phyloP scores from a whole-genome alignment of 2,797 vertebrate species.

The Mormyrus hasselquistii region DNA sequence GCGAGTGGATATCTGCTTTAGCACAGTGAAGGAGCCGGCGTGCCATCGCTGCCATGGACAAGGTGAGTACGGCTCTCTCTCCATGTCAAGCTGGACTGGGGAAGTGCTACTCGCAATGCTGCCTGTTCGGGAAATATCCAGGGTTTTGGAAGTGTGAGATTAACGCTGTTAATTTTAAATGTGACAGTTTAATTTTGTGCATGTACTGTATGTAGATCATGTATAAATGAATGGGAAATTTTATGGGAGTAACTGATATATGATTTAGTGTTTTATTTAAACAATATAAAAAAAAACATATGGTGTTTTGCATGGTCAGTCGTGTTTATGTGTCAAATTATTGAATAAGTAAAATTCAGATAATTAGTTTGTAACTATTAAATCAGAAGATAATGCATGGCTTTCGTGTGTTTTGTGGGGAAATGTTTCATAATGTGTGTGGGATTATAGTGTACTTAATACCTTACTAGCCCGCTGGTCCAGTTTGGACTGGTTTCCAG shows the following conservation, averaged over 20 bases:
- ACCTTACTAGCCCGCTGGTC: neutral
- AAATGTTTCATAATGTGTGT: neutral
- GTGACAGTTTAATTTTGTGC: neutral
- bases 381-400: neutral
- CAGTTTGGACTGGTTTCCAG: neutral
- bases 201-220: neutral
- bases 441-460: neutral
- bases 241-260: neutral
- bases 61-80: slow-evolving; percentile 11
- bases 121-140: neutral
- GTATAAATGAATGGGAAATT: neutral
- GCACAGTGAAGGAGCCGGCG: neutral
- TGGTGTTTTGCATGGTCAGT: neutral
- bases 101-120: neutral
- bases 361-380: neutral
- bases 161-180: neutral
- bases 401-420: neutral
- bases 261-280: neutral
- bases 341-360: neutral
- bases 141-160: neutral
- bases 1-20: slow-evolving; percentile 10
- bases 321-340: neutral
- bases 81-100: neutral
- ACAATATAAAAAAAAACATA: neutral
- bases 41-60: slow-evolving; percentile 15